Base-by-base conservation (phyloP, 2,113 vertebrate species). In the Epinephelus cyanopodus region DNA sequence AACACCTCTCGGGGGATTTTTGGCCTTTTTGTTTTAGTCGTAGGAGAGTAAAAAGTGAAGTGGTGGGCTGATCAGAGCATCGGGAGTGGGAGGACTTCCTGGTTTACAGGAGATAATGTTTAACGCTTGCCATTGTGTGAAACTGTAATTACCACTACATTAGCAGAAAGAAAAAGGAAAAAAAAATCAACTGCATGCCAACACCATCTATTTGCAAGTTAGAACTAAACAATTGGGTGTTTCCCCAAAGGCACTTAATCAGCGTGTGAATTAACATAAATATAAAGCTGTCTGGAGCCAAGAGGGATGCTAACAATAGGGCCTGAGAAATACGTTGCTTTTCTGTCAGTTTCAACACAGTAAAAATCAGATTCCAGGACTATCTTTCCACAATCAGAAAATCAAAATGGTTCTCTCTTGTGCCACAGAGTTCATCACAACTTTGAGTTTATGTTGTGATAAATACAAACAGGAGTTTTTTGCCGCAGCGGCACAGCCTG, bases 81-180 rank as follows among this genome's bases (percentile, higher is more conserved):
- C 65, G n/a, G 27, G 9, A 71, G 39, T 42, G 39, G 60, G 76
- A 71, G 45, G 25, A 65, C 56, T 84, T 58, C 37, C 62, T 25
- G 52, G 12, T 57, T 25, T 15, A 9, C 5, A 21, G 56, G 47
- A 15, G 60, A 71, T 60, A 29, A 76, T 29, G 47, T 64, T 73
- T 71, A 81, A 76, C 2, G 12, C 53, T 77, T 67, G 63, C 61
- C 71, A 71, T 56, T 86, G 18, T 82, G 66, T 42, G 18, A 67
- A 84, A 71, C 60, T 66, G 33, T 83, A 68, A 87, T 76, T 88
- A 73, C 53, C 48, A 81, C 67, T 79, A 74, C 63, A 88, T 67
- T 11, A 45, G 53, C 45, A 74, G 78, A 85, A 45, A 45, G 9
- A 45, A 37, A 37, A 37, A 6, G 6, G 7, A 37, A 45, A 76